Evolutionary conservation across 2,113 vertebrate species (phyloP).

Genomic region (Pseudopodoces humilis): DNA sequence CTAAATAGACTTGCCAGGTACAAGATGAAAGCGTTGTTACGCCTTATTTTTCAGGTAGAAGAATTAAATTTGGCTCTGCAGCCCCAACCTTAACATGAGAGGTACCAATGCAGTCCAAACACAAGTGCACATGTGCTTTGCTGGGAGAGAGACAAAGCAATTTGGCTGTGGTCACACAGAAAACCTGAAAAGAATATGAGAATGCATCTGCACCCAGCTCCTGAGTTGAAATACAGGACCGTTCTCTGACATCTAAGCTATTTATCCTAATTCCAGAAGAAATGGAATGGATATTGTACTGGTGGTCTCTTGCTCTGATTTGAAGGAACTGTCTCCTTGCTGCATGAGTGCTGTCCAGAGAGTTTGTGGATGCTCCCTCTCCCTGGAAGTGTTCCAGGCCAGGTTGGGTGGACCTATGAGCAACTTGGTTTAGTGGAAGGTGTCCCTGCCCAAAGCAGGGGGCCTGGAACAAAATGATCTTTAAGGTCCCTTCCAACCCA

Average conservation of each 20-base stretch:
- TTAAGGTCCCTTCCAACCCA: background rate
- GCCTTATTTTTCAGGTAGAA: background rate
- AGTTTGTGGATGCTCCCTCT: background rate
- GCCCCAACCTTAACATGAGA: background rate
- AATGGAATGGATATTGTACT: background rate
- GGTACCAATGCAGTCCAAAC: background rate
- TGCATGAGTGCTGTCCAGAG: background rate
- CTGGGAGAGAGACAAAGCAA: background rate
- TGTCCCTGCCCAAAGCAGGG: background rate
- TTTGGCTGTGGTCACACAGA: background rate
- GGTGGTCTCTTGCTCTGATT: background rate
- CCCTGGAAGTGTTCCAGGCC: background rate
- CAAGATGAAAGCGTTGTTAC: background rate
- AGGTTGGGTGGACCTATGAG: background rate
- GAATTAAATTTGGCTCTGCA: background rate
- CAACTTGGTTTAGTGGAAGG: background rate
- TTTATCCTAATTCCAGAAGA: background rate
- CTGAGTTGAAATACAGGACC: background rate
- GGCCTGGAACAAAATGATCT: background rate
- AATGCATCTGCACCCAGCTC: background rate
- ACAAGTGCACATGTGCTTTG: accelerated
- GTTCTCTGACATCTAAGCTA: background rate
- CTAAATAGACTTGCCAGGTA: background rate
- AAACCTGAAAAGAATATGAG: background rate
- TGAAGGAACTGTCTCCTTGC: background rate